phyloP scores from a whole-genome alignment of 64 coral and sea anemone genomes.

The Stichodactyla mertensii region DNA sequence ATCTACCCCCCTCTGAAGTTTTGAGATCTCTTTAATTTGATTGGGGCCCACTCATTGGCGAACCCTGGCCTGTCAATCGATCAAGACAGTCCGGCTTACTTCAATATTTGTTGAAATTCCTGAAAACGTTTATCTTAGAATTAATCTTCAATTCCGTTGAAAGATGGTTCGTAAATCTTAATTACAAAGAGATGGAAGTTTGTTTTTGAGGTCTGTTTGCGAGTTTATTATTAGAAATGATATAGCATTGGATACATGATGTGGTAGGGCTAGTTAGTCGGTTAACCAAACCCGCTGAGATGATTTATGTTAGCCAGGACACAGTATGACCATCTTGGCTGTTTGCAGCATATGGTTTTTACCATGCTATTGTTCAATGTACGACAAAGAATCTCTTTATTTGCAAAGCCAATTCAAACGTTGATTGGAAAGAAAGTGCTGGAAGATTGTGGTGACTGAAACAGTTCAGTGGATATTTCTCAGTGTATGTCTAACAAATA shows the following conservation, averaged over 20 bases:
- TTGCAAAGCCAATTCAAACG: neutral
- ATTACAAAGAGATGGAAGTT: slow-evolving; percentile 2
- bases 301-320: neutral
- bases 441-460: neutral
- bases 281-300: neutral
- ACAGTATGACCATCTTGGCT: neutral
- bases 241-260: neutral
- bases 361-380: neutral
- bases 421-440: neutral
- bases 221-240: neutral
- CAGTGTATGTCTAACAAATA: no score
- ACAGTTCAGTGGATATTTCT: neutral
- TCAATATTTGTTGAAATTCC: slow-evolving; percentile 13
- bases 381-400: neutral
- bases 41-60: neutral
- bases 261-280: neutral
- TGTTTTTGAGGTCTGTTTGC: slow-evolving; percentile 8
- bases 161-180: slow-evolving; percentile 9
- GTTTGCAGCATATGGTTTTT: neutral
- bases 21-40: neutral
- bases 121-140: neutral
- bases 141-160: slow-evolving; percentile 13
- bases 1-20: slow-evolving; percentile 10
- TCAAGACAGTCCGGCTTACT: neutral
- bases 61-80: neutral